Evolutionary conservation across 2,113 vertebrate genomes (phyloP).

Genomic region (Coreoperca whiteheadi): DNA sequence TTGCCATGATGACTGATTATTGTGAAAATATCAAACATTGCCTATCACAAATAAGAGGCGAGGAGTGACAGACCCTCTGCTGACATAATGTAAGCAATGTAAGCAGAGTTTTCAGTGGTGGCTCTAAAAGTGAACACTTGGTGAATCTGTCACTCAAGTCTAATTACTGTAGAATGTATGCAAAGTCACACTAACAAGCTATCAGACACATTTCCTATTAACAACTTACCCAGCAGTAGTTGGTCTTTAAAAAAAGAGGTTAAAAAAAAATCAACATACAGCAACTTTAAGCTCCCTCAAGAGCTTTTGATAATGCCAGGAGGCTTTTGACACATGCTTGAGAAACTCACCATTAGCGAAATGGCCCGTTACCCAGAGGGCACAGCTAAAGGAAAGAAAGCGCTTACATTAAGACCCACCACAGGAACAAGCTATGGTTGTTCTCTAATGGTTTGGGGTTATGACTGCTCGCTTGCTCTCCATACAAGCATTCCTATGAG

Average conservation of each 20-base stretch:
- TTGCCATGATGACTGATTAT: constrained; percentile 24
- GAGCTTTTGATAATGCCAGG: constrained; percentile 41
- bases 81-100: constrained; percentile 1
- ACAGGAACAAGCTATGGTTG: constrained; percentile 13
- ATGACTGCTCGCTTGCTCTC: constrained; percentile 9
- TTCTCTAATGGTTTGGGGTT: constrained; percentile 36
- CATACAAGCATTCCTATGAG: constrained; percentile 17
- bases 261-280: constrained; percentile 9
- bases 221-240: constrained; percentile 21
- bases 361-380: constrained; percentile 54
- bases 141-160: constrained; percentile 59
- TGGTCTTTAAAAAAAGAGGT: constrained; percentile 2
- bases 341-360: constrained; percentile 59
- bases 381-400: constrained; percentile 39
- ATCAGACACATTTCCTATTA: constrained; percentile 62
- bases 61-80: constrained; percentile 26
- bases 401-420: constrained; percentile 27
- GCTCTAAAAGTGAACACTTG: constrained; percentile 27
- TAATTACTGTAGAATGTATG: constrained; percentile 55
- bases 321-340: constrained; percentile 51
- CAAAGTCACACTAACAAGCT: constrained; percentile 58
- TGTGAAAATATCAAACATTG: constrained; percentile 4
- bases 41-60: constrained; percentile 2
- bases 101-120: constrained; percentile 25
- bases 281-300: constrained; percentile 38